Percentiles rank a stretch among this genome's conserved stretches.
phyloP scores from a whole-genome alignment of 2,888 invertebrate genomes.

The Drosophila fungiperda region DNA sequence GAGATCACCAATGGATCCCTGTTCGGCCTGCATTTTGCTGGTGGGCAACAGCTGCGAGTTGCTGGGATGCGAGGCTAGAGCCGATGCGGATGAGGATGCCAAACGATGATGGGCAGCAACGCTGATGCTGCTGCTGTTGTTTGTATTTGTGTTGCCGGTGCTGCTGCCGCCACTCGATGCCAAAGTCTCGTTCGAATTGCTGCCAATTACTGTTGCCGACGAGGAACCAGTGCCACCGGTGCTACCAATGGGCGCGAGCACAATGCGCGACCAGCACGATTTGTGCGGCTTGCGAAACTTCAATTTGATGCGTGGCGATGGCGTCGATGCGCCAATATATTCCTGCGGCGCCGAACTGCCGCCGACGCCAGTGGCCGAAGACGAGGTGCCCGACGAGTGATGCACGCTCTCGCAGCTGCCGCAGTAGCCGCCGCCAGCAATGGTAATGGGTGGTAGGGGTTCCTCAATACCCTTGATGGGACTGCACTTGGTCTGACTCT shows the following conservation, averaged over 20 bases:
- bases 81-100: constrained; percentile 79
- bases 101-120: constrained; percentile 75
- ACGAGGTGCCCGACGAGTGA: constrained; percentile 74
- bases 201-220: constrained; percentile 72
- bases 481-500: constrained; percentile 14
- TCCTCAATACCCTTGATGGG: constrained; percentile 34
- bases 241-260: constrained; percentile 79
- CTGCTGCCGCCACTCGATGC: constrained; percentile 78
- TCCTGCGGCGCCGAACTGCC: constrained; percentile 27
- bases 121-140: constrained; percentile 77
- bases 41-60: constrained; percentile 85
- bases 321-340: constrained; percentile 77
- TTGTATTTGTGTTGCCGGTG: constrained; percentile 77
- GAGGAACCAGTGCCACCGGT: constrained; percentile 53
- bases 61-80: constrained; percentile 80
- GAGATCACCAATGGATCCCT: constrained; percentile 95
- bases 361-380: constrained; percentile 50
- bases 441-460: constrained; percentile 52
- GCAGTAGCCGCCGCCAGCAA: constrained; percentile 63
- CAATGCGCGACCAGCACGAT: constrained; percentile 84
- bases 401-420: constrained; percentile 83
- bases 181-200: constrained; percentile 83
- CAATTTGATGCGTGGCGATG: constrained; percentile 84
- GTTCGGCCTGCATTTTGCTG: constrained; percentile 95
- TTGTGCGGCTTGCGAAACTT: constrained; percentile 84